Percentiles rank a stretch among this genome's conserved stretches.
These are phyloP conservation scores for Zaprionus tsacasi DNA, from an alignment of 1,140 invertebrate species.

Conservation along the genomic window DNA sequence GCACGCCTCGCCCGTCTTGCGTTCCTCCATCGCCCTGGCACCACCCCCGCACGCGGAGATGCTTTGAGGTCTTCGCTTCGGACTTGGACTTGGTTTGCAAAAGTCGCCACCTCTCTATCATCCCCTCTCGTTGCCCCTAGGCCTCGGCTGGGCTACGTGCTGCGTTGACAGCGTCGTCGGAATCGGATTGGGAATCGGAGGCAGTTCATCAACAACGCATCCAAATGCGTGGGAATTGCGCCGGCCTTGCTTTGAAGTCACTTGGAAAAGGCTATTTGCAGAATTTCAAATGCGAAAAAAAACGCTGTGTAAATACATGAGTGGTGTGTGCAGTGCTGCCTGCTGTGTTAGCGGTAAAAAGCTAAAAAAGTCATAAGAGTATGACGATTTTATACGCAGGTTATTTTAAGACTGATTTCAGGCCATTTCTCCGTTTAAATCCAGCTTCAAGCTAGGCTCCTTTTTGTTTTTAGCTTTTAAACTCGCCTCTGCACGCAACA, in stretches of 20 bases:
- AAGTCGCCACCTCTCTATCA: background rate
- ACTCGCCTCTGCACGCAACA: background rate
- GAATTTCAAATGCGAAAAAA: slow-evolving; percentile 52
- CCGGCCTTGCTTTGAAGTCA: slow-evolving; percentile 60
- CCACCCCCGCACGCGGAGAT: background rate
- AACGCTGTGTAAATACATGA: slow-evolving; percentile 13
- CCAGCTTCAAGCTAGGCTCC: background rate
- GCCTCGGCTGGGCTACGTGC: slow-evolving; percentile 9
- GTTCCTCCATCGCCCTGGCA: background rate
- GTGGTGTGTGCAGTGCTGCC: background rate
- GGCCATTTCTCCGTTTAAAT: background rate
- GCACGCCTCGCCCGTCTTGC: slow-evolving; percentile 15
- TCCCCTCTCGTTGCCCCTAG: background rate
- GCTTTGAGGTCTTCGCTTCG: slow-evolving; percentile 23
- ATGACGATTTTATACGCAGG: no score
- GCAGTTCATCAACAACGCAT: slow-evolving; percentile 60
- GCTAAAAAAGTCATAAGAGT: background rate
- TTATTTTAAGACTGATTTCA: background rate
- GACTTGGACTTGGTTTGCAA: slow-evolving; percentile 31
- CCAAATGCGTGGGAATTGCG: slow-evolving; percentile 58
- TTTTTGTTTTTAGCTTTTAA: background rate
- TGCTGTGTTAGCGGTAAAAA: slow-evolving; percentile 1
- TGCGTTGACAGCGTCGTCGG: background rate
- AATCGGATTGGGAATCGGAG: slow-evolving; percentile 24
- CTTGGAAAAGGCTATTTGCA: slow-evolving; percentile 51